Evolutionary conservation across 2,797 vertebrate genomes (phyloP), one percentile per base, ranked within the genome.

Genomic region (Mastacembelus armatus): DNA sequence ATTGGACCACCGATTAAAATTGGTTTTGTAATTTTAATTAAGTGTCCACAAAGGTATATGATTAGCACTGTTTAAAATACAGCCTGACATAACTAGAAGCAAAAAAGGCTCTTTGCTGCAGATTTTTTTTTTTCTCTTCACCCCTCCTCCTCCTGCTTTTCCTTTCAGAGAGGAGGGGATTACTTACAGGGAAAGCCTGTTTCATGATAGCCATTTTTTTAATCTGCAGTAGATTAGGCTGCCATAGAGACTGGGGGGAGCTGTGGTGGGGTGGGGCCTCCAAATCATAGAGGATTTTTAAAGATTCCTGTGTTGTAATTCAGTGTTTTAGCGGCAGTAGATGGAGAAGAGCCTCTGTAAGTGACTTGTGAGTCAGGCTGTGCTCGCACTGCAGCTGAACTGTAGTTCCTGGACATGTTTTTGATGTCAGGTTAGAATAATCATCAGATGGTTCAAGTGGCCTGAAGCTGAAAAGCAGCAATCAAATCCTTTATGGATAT

Each of bases 1-100:
- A 99, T 99, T 99, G 97, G 96, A 96, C 95, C 92, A 93, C 94
- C 96, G 96, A 98, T 98, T 98, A 98, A 98, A 98, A 98, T 96
- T 98, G 96, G 95, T 98, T 98, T 98, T 98, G 96, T 98, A 98
- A 98, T 98, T 98, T 98, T 99, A 99, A 99, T 99, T 98, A 99
- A 98, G 97, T 97, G 98, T 98, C 96, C 97, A 98, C 97, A 98
- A 99, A 98, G 97, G 97, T 98, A 97, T 98, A 97, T 97, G 98
- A 98, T 99, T 98, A 98, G 96, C 96, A 95, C 95, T 96, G 96
- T 97, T 98, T 97, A 98, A 98, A 98, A 99, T 97, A 97, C 96
- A 96, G 96, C 95, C 96, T 98, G 96, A 97, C 96, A 98, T 96
- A 97, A 96, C 97, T 95, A 95, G 96, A 95, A 95, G 94, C 70